Evolutionary conservation across 1,140 invertebrate species (phyloP).

Genomic region (Formica selysi): DNA sequence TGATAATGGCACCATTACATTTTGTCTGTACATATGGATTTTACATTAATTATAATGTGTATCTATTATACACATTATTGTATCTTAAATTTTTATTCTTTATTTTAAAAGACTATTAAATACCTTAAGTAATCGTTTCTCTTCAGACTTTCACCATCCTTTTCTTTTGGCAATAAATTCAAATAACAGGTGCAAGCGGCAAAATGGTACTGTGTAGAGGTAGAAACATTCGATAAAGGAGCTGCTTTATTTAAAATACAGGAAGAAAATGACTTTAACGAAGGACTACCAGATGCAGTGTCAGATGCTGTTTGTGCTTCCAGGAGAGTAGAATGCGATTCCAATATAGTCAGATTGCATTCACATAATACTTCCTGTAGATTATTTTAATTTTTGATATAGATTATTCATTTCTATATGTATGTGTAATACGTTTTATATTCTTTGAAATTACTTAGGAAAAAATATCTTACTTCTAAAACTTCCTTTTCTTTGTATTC

Average conservation of each 20-base stretch:
- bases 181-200: conserved; percentile 42
- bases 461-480: conserved; percentile 10
- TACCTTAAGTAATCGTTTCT: conserved; percentile 75
- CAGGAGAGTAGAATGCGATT: not conserved
- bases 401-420: not conserved
- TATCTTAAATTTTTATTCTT: conserved; percentile 2
- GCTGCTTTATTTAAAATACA: not conserved
- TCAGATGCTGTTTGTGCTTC: not conserved
- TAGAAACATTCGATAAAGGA: not conserved
- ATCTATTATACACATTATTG: not conserved
- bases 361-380: conserved; percentile 57
- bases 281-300: not conserved
- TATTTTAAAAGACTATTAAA: conserved; percentile 14
- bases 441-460: not conserved
- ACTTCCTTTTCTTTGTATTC: conserved; percentile 44
- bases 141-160: conserved; percentile 9
- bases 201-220: not conserved
- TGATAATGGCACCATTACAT: conserved; percentile 72
- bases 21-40: conserved; percentile 62
- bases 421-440: not conserved
- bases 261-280: not conserved
- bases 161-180: conserved; percentile 20
- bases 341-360: conserved; percentile 42
- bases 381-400: conserved; percentile 11
- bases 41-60: no score